phyloP scores from a whole-genome alignment of 2,797 vertebrate genomes.

The Microhierax caerulescens region DNA sequence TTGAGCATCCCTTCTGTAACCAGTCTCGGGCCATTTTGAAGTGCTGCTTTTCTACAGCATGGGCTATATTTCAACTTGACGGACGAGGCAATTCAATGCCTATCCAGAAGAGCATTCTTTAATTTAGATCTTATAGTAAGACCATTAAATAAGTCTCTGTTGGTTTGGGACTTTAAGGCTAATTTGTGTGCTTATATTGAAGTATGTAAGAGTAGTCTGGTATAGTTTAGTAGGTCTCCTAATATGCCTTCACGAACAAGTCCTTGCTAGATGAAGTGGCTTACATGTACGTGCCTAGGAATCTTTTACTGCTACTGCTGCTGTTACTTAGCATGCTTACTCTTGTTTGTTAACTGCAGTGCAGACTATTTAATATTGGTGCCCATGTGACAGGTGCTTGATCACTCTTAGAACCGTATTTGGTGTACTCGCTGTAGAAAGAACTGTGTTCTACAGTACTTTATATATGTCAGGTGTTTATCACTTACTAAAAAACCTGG shows the following conservation, averaged over 20 bases:
- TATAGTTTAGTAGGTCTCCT: not conserved
- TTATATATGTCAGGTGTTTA: not conserved
- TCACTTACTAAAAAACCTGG: not conserved
- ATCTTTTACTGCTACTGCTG: not conserved
- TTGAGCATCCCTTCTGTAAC: not conserved
- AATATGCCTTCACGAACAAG: not conserved
- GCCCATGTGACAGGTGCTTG: not conserved
- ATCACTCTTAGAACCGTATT: fast-evolving
- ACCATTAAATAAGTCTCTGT: not conserved
- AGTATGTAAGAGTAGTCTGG: not conserved
- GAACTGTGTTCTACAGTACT: not conserved
- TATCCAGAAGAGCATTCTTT: not conserved
- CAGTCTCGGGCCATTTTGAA: not conserved
- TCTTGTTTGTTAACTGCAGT: not conserved
- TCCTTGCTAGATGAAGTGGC: not conserved
- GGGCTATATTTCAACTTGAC: not conserved
- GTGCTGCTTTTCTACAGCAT: not conserved
- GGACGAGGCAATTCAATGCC: not conserved
- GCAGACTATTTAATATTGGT: fast-evolving
- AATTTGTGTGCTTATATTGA: not conserved
- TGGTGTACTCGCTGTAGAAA: not conserved
- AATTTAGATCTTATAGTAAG: not conserved
- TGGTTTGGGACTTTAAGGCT: not conserved
- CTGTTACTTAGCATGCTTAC: not conserved
- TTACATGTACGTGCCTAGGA: not conserved